Evolutionary conservation across 1,140 invertebrate species (phyloP).

Genomic region (Listronotus oregonensis): DNA sequence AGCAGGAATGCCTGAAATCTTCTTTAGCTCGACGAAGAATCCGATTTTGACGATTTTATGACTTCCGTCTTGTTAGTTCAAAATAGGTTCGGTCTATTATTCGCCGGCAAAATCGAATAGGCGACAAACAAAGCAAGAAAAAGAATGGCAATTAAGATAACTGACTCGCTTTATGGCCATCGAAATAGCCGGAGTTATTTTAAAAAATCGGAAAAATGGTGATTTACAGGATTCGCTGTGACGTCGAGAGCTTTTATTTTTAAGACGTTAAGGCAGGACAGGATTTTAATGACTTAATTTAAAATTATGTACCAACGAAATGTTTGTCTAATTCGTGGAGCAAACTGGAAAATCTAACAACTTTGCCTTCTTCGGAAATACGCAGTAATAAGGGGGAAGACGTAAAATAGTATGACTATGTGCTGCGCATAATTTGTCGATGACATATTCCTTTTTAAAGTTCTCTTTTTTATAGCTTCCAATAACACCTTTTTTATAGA

Average conservation of each 20-base stretch:
- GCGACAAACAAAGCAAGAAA: slow-evolving; percentile 8
- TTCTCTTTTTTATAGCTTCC: too few species aligned
- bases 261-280: not conserved
- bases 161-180: slow-evolving; percentile 16
- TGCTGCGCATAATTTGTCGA: too few species aligned
- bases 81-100: slow-evolving; percentile 22
- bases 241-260: not conserved
- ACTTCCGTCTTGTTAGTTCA: slow-evolving; percentile 19
- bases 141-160: slow-evolving; percentile 22
- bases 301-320: too few species aligned
- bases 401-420: too few species aligned
- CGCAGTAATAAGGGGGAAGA: too few species aligned
- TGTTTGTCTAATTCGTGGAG: too few species aligned
- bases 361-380: too few species aligned
- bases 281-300: too few species aligned
- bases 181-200: slow-evolving; percentile 14
- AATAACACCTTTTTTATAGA: too few species aligned
- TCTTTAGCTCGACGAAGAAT: slow-evolving; percentile 1
- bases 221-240: slow-evolving; percentile 10
- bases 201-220: slow-evolving; percentile 15
- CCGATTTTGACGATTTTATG: slow-evolving; percentile 19
- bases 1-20: not conserved
- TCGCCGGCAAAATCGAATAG: slow-evolving; percentile 4
- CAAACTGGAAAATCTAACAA: too few species aligned
- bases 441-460: too few species aligned